Conservation (phyloP, 2,113 vertebrate species). For the Campylomormyrus tamandua region DNA sequence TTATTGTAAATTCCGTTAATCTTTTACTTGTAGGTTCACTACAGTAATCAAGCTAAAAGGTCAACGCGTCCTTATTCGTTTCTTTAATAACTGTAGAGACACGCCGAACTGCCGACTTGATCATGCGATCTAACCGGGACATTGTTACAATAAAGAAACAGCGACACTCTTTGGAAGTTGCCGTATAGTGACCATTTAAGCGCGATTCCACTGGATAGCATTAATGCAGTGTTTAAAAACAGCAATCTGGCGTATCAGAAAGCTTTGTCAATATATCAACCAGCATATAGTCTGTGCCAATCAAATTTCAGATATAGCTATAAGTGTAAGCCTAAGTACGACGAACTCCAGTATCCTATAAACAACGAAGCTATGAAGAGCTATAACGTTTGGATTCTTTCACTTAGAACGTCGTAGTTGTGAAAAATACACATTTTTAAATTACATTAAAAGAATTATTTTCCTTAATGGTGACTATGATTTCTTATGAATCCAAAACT, state of each 20-base stretch:
- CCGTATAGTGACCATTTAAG: neutral
- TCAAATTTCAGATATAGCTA: neutral
- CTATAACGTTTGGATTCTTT: neutral
- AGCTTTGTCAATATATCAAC: neutral
- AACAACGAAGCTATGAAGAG: neutral
- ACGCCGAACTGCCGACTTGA: neutral
- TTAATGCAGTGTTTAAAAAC: neutral
- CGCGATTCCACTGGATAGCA: neutral
- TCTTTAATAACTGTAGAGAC: neutral
- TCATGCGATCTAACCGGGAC: neutral
- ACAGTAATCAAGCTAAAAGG: neutral
- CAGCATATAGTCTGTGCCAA: neutral
- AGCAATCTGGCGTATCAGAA: neutral
- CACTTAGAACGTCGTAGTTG: neutral
- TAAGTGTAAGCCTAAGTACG: neutral
- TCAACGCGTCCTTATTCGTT: neutral
- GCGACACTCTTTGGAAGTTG: conserved; percentile 43
- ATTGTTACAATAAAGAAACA: conserved; percentile 31
- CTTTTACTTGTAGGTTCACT: neutral
- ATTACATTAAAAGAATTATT: neutral
- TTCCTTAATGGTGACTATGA: neutral
- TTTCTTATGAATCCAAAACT: neutral
- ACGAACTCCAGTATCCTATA: neutral
- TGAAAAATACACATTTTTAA: neutral
- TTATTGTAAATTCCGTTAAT: neutral